phyloP scores from a whole-genome alignment of 2,888 invertebrate genomes.

The Ferdinandea cuprea region DNA sequence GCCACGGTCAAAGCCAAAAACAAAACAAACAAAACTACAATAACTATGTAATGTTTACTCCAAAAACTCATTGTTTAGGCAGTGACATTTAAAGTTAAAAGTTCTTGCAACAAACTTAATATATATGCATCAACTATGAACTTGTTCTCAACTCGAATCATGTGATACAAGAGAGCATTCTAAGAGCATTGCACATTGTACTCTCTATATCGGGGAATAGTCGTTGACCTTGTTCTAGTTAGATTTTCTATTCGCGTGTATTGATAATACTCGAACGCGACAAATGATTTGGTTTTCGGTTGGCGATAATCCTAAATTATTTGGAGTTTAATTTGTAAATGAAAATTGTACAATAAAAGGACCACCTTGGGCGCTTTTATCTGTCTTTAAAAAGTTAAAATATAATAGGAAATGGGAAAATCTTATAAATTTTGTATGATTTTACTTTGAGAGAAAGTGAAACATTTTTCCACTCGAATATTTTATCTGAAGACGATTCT shows the following conservation, averaged over 20 bases:
- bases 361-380: no score
- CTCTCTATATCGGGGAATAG: constrained; percentile 5
- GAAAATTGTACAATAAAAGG: no score
- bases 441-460: no score
- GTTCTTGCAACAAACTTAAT: background rate
- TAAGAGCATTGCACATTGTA: background rate
- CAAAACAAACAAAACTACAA: constrained; percentile 16
- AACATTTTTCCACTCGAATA: no score
- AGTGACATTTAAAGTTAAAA: constrained; percentile 26
- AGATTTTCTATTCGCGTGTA: constrained; percentile 27
- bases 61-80: constrained; percentile 11
- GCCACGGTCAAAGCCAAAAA: constrained; percentile 43
- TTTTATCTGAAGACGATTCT: no score
- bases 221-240: constrained; percentile 67
- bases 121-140: background rate
- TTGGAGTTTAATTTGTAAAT: no score
- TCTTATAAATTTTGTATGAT: no score
- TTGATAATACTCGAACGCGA: constrained; percentile 1
- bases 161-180: background rate
- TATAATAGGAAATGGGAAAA: no score
- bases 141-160: background rate
- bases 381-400: no score
- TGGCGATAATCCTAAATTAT: constrained; percentile 48
- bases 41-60: constrained; percentile 5
- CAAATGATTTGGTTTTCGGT: constrained; percentile 46